These are phyloP conservation scores for Dynastes tityus DNA, from an alignment of 2,888 invertebrate genomes.

Conservation along the genomic window DNA sequence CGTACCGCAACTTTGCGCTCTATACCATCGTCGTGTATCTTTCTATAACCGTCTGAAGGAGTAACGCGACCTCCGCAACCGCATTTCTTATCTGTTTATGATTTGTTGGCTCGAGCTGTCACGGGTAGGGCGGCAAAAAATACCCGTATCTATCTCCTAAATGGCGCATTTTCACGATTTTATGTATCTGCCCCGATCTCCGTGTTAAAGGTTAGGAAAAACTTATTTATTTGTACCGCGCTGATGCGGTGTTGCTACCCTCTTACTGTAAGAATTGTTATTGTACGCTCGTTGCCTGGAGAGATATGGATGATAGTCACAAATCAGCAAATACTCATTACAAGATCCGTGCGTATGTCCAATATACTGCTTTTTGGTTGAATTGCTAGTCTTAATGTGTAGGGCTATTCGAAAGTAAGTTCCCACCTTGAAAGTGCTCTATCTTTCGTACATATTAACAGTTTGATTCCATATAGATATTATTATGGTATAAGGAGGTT, in stretches of 20 bases:
- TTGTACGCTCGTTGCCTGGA: slow-evolving; percentile 6
- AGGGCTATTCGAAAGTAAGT: too few species aligned
- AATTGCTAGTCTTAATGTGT: too few species aligned
- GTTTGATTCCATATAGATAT: too few species aligned
- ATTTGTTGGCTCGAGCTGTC: slow-evolving; percentile 61
- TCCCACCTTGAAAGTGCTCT: too few species aligned
- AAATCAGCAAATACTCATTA: slow-evolving; percentile 16
- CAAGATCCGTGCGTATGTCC: not conserved
- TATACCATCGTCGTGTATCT: slow-evolving; percentile 33
- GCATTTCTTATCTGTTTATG: slow-evolving; percentile 63
- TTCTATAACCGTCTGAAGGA: slow-evolving; percentile 13
- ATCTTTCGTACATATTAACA: too few species aligned
- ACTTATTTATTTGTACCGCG: slow-evolving; percentile 41
- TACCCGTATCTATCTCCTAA: slow-evolving; percentile 48
- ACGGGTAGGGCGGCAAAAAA: slow-evolving; percentile 52
- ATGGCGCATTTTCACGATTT: slow-evolving; percentile 51
- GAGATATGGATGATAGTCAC: slow-evolving; percentile 19
- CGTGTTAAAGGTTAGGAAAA: slow-evolving; percentile 46
- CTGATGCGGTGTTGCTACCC: slow-evolving; percentile 16
- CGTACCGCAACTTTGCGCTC: slow-evolving; percentile 11
- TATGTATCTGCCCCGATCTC: slow-evolving; percentile 48
- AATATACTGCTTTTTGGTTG: not conserved
- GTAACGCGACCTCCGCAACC: slow-evolving; percentile 36
- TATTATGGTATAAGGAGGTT: too few species aligned
- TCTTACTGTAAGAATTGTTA: slow-evolving; percentile 3